Base-by-base conservation (phyloP, 2,797 vertebrate genomes). In the Acipenser oxyrinchus region DNA sequence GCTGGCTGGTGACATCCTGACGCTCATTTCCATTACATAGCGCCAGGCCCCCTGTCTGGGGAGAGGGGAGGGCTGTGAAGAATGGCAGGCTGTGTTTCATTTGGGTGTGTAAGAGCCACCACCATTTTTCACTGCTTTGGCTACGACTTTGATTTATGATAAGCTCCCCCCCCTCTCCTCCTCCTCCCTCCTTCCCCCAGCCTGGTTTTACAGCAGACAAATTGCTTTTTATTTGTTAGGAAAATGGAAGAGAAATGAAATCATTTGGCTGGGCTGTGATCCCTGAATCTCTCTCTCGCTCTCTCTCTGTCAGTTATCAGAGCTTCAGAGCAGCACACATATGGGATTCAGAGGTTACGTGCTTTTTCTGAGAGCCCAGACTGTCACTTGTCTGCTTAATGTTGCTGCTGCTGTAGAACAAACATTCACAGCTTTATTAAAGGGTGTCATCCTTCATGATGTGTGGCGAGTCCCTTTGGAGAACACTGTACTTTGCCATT, bases 101-200 rank as follows among this genome's bases (percentile, higher is more conserved):
- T 49, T 48, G 51, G 51, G 52, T 37, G 64, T 57, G 53, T 6
- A 12, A 10, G 51, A 65, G 51, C 51, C 51, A 53, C 18, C 64
- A 48, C 64, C 51, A 51, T 65, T 58, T 58, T 58, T 58, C 64
- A 10, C 23, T 48, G 51, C 51, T 65, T 65, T 58, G 55, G 55
- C 55, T 58, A 13, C 10, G 13, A 4, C 55, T 58, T 13, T 58
- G 55, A 58, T 58, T 58, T 12, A 58, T 58, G 55, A 23, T 23
- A 23, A 23, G 55, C 55, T n/a, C 51, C 15, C 15, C 63, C 52
- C 48, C 64, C 23, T 18, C 51, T 10, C 18, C 18, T 15, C 51
- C 15, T 13, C 11, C 12, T 48, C 15, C 48, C 48, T 57, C 51
- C 23, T 4, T 37, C 23, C 23, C 23, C 23, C 23, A 37, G 23